These are phyloP conservation scores for Rhadina sibilatrix DNA, from an alignment of 2,113 vertebrate genomes.

Conservation along the genomic window DNA sequence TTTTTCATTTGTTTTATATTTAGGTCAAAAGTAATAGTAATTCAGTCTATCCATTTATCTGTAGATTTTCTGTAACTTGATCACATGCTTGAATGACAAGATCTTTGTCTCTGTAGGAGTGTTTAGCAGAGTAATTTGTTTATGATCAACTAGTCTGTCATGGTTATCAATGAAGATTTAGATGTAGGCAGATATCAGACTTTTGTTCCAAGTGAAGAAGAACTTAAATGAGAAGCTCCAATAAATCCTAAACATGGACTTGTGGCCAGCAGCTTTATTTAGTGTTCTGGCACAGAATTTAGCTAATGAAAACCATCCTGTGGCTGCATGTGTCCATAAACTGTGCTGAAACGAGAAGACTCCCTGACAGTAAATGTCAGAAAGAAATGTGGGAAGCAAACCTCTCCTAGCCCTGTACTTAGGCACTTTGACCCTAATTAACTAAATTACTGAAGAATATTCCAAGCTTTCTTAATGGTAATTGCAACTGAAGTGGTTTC, in stretches of 20 bases:
- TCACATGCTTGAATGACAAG: not conserved
- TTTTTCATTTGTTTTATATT: not conserved
- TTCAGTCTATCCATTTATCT: not conserved
- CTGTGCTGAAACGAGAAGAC: not conserved
- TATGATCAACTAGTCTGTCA: not conserved
- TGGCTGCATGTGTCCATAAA: not conserved
- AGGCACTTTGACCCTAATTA: not conserved
- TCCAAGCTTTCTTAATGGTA: not conserved
- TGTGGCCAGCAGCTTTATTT: constrained; percentile 1
- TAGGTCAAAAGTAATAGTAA: not conserved
- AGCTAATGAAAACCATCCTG: constrained; percentile 4
- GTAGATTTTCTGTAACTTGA: not conserved
- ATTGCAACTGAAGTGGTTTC: not conserved
- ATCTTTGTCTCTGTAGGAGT: not conserved
- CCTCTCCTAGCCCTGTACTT: not conserved
- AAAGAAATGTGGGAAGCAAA: constrained; percentile 4
- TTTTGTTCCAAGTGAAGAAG: not conserved
- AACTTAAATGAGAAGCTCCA: not conserved
- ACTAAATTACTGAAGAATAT: not conserved
- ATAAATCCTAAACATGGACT: not conserved
- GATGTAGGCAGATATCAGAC: not conserved
- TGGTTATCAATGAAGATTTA: not conserved
- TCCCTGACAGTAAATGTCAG: not conserved
- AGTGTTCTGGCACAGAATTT: not conserved
- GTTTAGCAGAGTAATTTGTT: constrained; percentile 4